These are phyloP conservation scores for Grantiella picta DNA, from an alignment of 2,113 vertebrate genomes.

Conservation along the genomic window DNA sequence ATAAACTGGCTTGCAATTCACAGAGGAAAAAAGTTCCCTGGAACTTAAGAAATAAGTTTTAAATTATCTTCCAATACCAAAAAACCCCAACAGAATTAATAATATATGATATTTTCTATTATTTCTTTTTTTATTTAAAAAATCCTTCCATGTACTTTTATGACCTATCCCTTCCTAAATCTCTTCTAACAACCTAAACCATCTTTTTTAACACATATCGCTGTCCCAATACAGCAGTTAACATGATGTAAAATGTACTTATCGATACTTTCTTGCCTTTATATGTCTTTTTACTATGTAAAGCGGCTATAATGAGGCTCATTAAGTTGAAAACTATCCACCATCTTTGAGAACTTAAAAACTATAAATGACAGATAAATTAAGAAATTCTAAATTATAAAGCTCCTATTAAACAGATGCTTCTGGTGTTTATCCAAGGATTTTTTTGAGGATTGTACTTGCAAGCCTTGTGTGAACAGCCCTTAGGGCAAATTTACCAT, in stretches of 20 bases:
- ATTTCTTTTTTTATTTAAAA: background rate
- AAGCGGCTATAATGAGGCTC: background rate
- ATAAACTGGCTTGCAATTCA: background rate
- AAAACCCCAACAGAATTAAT: background rate
- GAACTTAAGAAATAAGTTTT: background rate
- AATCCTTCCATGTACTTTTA: rapidly evolving
- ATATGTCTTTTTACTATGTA: background rate
- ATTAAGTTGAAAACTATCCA: background rate
- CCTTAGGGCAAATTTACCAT: background rate
- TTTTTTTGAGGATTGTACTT: background rate
- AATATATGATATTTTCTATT: background rate
- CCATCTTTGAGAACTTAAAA: background rate
- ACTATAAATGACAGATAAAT: background rate
- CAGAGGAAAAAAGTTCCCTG: background rate
- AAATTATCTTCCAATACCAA: background rate
- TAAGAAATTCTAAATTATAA: background rate
- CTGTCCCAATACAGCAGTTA: background rate
- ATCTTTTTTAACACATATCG: background rate
- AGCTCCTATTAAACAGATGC: background rate
- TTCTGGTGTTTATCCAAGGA: background rate
- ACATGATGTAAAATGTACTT: background rate
- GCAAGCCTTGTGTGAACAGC: background rate
- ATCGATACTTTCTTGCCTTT: background rate
- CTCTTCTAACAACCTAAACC: background rate
- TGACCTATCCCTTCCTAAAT: background rate